Evolutionary conservation across 2,888 invertebrate species (phyloP).

Genomic region (Andricus curvator): DNA sequence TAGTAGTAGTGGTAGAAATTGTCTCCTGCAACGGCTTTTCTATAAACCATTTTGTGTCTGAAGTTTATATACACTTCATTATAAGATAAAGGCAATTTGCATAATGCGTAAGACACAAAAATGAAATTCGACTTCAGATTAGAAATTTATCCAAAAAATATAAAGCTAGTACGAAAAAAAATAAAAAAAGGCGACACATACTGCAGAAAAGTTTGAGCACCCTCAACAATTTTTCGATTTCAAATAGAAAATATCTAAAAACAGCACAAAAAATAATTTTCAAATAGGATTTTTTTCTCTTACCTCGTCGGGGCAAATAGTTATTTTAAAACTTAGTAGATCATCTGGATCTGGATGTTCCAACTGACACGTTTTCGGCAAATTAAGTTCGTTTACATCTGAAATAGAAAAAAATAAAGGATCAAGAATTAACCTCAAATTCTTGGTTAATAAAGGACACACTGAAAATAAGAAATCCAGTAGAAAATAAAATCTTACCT

Average conservation of each 20-base stretch:
- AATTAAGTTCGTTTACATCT: slow-evolving; percentile 98
- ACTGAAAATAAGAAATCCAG: slow-evolving; percentile 38
- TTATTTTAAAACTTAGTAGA: slow-evolving; percentile 95
- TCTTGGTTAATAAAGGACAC: slow-evolving; percentile 5
- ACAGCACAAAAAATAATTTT: neutral
- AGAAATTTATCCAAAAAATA: neutral
- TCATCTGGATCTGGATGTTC: slow-evolving; percentile 98
- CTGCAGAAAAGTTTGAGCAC: neutral
- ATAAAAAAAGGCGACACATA: neutral
- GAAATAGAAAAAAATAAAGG: slow-evolving; percentile 75
- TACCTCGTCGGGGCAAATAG: slow-evolving; percentile 97
- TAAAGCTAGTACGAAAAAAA: neutral
- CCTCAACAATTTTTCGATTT: neutral
- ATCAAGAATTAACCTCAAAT: neutral
- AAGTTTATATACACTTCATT: neutral
- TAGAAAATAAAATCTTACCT: slow-evolving; percentile 81
- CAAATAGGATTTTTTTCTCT: slow-evolving; percentile 51
- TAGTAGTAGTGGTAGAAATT: neutral
- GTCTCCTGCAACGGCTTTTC: neutral
- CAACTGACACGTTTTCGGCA: slow-evolving; percentile 97
- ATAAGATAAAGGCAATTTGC: no score
- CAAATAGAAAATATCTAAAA: neutral
- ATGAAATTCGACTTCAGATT: neutral
- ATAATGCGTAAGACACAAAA: neutral
- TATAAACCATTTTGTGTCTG: neutral